Evolutionary conservation across 2,888 invertebrate genomes (phyloP), one percentile per base, ranked within the genome.

Genomic region (Chymomyza fuscimana): DNA sequence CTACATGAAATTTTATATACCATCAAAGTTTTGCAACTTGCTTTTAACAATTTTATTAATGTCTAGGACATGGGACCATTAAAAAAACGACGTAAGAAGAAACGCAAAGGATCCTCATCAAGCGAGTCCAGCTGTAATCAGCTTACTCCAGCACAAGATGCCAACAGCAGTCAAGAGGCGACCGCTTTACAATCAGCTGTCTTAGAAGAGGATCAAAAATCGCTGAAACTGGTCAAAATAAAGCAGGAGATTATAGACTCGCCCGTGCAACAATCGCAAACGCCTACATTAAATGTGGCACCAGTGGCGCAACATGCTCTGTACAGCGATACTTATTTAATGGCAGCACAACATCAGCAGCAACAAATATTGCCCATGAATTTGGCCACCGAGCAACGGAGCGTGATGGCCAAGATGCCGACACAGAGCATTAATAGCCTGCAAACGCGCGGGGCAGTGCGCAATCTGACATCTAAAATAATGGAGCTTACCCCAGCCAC

Each of bases 1-100:
- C 25, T 32, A 7, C 32, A 40, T 36, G 5, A 32, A 54, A 63
- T 52, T 36, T 54, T 51, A 60, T 25, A 19, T 7, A 5, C 3
- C 7, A 62, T 2, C 19, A 60, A 16, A 60, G 25, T 5, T 52
- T 52, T 54, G 54, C 15, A 10, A 46, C 40, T 60, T 62, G 25
- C 5, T n/a, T 58, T 19, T 22, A 61, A 61, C 22, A 66, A 29
- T 62, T 4, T 5, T 46, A 32, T 40, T 50, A 2, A 59, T 65
- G 70, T 72, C 6, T 56, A 92, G 91, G 91, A 91, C 68, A 88
- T 90, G 75, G 91, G 91, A 46, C 90, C 91, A 2, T 73, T 91
- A 19, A 92, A 92, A 74, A 92, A 92, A 69, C 89, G 92, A 7
- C 90, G 92, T 66, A 92, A 92, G 86, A 92, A 92, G 82, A 91